Base-by-base conservation (phyloP, 2,797 vertebrate species). In the Argentina silus region DNA sequence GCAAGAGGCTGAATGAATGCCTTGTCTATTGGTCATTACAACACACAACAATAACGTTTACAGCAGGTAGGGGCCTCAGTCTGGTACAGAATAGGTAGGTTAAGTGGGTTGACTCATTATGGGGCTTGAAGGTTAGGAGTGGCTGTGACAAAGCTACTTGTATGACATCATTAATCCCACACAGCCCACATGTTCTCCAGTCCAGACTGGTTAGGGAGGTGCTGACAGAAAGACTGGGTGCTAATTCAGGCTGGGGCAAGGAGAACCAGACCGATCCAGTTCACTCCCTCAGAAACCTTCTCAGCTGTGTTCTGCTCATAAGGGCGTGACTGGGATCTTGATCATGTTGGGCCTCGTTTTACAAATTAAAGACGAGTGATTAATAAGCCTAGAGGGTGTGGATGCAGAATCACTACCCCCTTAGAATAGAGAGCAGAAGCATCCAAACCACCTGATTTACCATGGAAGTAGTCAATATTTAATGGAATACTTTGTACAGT, bases 21-120 rank as follows among this genome's bases (percentile, higher is more conserved):
- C n/a, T n/a, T n/a, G n/a, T n/a, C n/a, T n/a, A n/a, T n/a, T n/a
- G n/a, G n/a, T n/a, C n/a, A n/a, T n/a, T n/a, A n/a, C n/a, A n/a
- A n/a, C n/a, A n/a, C 84, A 83, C 78, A 86, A 89, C 85, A 87
- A 86, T 89, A 87, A 91, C 88, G 87, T 86, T 89, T 88, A 89
- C 77, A 63, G 72, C 73, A 76, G 79, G 78, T 0, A 44, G 74
- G 60, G 71, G 84, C 67, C 74, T 68, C 23, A 0, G 70, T 21
- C 81, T 45, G 73, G 83, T 81, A 76, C 81, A 74, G 59, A 51
- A n/a, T 79, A 81, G 79, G 76, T 83, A 74, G 76, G 84, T 87
- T 50, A 74, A 85, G 85, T 89, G 87, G 86, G 84, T 73, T 86
- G 86, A 85, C 88, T 85, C 84, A 73, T 51, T 45, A 43, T 60